These are phyloP conservation scores for Brachystomella parvula DNA, from an alignment of 1,140 invertebrate genomes.

Conservation along the genomic window DNA sequence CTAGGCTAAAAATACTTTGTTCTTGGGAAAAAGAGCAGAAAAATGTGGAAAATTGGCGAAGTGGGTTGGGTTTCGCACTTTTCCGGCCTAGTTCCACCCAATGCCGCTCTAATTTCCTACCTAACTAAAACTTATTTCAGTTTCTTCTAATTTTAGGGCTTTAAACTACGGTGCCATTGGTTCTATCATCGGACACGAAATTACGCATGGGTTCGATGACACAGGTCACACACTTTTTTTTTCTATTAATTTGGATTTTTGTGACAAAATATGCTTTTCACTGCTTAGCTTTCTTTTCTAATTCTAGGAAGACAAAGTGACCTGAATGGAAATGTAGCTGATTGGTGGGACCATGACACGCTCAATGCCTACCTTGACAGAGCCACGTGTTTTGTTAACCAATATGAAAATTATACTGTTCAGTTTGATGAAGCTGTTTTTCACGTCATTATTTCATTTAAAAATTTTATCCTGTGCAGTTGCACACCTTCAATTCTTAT, in stretches of 20 bases:
- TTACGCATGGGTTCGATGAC: slow-evolving; percentile 31
- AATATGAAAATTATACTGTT: slow-evolving; percentile 46
- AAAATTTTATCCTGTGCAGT: not conserved
- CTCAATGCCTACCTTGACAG: slow-evolving; percentile 41
- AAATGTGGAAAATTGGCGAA: no score
- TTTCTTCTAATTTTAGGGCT: slow-evolving; percentile 11
- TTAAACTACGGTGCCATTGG: slow-evolving; percentile 35
- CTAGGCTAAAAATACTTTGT: no score
- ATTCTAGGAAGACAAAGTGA: slow-evolving; percentile 33
- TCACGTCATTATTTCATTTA: not conserved
- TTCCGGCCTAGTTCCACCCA: no score
- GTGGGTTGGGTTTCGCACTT: no score
- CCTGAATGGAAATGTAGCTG: slow-evolving; percentile 36
- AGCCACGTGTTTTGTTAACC: slow-evolving; percentile 53
- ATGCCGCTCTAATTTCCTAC: not conserved
- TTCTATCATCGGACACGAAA: slow-evolving; percentile 31
- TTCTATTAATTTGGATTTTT: no score
- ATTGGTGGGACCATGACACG: slow-evolving; percentile 38
- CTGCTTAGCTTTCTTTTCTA: not conserved
- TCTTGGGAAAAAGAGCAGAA: not conserved
- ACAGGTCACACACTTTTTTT: not conserved
- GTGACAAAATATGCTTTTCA: no score
- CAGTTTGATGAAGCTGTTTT: not conserved
- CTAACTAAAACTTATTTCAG: not conserved
- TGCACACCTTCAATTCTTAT: not conserved